Evolutionary conservation across 2,888 invertebrate genomes (phyloP).

Genomic region (Trissoscelio sp.): DNA sequence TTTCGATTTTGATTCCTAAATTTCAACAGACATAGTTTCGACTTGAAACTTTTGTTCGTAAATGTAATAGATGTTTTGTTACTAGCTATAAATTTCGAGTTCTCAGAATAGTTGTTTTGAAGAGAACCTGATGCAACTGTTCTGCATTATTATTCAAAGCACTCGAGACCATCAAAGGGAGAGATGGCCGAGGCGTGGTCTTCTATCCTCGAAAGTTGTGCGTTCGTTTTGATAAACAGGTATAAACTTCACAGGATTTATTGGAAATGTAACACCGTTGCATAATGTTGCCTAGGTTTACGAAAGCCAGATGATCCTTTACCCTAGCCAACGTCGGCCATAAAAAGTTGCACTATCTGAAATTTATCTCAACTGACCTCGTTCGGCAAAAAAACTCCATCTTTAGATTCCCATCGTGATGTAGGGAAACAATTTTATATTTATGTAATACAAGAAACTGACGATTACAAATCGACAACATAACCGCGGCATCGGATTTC

Average conservation of each 20-base stretch:
- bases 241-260: slow-evolving; percentile 48
- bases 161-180: slow-evolving; percentile 40
- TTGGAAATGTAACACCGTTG: slow-evolving; percentile 54
- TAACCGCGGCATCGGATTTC: slow-evolving; percentile 43
- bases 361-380: slow-evolving; percentile 38
- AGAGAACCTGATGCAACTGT: slow-evolving; percentile 37
- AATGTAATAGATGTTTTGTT: background rate
- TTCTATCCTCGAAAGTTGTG: slow-evolving; percentile 29
- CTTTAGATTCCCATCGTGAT: background rate
- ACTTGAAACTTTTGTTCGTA: background rate
- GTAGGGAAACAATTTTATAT: slow-evolving; percentile 32
- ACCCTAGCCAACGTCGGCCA: slow-evolving; percentile 2
- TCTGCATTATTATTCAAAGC: slow-evolving; percentile 57
- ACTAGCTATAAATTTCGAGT: slow-evolving; percentile 22
- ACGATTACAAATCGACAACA: slow-evolving; percentile 51
- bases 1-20: slow-evolving; percentile 2
- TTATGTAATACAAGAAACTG: slow-evolving; percentile 50
- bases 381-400: slow-evolving; percentile 17
- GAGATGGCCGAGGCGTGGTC: slow-evolving; percentile 37
- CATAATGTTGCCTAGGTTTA: slow-evolving; percentile 34
- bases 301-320: slow-evolving; percentile 21
- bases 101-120: slow-evolving; percentile 13
- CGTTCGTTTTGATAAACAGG: slow-evolving; percentile 45
- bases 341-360: slow-evolving; percentile 46
- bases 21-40: background rate